These are phyloP conservation scores for Ormyrus thymus DNA, from an alignment of 2,888 invertebrate species.

Conservation along the genomic window DNA sequence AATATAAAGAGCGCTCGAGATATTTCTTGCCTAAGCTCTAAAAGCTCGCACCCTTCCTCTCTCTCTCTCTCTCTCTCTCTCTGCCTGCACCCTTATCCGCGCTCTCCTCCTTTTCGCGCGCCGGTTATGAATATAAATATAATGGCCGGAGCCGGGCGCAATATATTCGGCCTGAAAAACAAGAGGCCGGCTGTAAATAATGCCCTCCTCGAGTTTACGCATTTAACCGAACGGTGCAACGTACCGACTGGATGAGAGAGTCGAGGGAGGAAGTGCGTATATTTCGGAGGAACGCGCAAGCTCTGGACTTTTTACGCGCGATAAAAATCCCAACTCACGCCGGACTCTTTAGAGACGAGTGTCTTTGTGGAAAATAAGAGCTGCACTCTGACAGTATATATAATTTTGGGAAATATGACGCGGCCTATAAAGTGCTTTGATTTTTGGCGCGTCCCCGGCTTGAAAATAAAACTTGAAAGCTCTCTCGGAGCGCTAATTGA, in stretches of 20 bases:
- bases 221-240: not conserved
- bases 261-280: slow-evolving; percentile 25
- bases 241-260: not conserved
- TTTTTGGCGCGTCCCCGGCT: not conserved
- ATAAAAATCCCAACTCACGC: slow-evolving; percentile 58
- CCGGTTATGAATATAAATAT: slow-evolving; percentile 63
- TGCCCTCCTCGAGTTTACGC: slow-evolving; percentile 32
- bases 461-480: too few relatives aligned
- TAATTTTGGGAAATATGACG: not conserved
- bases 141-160: slow-evolving; percentile 56
- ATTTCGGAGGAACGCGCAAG: slow-evolving; percentile 54
- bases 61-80: slow-evolving; percentile 23
- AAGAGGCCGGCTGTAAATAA: slow-evolving; percentile 61
- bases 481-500: not conserved
- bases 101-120: slow-evolving; percentile 45
- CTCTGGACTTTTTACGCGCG: slow-evolving; percentile 55
- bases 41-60: slow-evolving; percentile 48
- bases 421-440: not conserved
- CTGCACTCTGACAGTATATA: not conserved
- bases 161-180: slow-evolving; percentile 59
- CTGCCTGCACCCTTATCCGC: slow-evolving; percentile 36
- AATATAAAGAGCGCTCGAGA: slow-evolving; percentile 39
- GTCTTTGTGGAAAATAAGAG: slow-evolving; percentile 19
- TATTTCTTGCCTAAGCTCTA: slow-evolving; percentile 52
- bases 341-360: too few relatives aligned